Conservation (phyloP, 2,888 invertebrate species). For the Protodeltote pygarga region DNA sequence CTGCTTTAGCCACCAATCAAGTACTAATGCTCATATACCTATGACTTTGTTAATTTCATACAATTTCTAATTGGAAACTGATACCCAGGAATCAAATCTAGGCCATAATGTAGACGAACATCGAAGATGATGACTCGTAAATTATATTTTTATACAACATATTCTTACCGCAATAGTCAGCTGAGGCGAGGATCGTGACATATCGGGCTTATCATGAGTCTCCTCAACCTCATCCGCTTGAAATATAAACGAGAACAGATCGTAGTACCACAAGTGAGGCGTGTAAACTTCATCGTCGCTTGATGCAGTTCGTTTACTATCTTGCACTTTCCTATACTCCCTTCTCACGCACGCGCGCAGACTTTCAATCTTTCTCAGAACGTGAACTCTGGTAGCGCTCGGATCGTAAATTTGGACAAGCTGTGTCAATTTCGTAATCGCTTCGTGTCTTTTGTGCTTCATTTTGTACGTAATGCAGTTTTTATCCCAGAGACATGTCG, state of each 20-base stretch:
- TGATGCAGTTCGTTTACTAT: conserved; percentile 60
- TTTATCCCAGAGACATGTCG: conserved; percentile 73
- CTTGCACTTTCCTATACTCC: conserved; percentile 69
- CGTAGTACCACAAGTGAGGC: conserved; percentile 77
- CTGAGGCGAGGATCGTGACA: conserved; percentile 24
- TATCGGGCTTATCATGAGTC: conserved; percentile 13
- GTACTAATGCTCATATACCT: too few species aligned
- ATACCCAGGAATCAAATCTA: too few species aligned
- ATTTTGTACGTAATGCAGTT: conserved; percentile 65
- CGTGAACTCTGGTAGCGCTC: conserved; percentile 74
- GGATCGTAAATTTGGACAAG: conserved; percentile 73
- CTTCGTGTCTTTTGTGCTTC: conserved; percentile 69
- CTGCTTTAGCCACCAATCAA: too few species aligned
- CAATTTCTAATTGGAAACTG: too few species aligned
- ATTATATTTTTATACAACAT: not conserved
- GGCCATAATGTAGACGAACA: too few species aligned
- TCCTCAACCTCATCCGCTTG: conserved; percentile 49
- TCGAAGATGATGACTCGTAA: too few species aligned
- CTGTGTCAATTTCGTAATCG: conserved; percentile 68
- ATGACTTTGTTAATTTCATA: too few species aligned
- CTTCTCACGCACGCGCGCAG: conserved; percentile 76
- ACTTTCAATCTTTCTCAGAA: conserved; percentile 79
- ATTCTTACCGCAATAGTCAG: conserved; percentile 29
- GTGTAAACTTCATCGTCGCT: conserved; percentile 63
- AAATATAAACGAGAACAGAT: conserved; percentile 70